Evolutionary conservation across 2,113 vertebrate species (phyloP).

Genomic region (Taxidea taxus): DNA sequence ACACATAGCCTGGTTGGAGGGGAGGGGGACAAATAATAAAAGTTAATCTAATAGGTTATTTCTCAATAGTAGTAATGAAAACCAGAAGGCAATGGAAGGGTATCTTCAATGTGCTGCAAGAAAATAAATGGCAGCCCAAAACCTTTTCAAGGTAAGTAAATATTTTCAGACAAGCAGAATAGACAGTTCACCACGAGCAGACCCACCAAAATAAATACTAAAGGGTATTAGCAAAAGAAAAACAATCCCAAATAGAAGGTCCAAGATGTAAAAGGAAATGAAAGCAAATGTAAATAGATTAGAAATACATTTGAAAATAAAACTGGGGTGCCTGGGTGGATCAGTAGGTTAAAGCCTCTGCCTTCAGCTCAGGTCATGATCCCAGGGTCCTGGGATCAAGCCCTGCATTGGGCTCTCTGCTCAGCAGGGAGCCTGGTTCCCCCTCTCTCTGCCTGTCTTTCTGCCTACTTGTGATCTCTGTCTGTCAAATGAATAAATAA

Average conservation of each 20-base stretch:
- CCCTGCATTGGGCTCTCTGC: no score
- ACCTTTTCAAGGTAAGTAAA: background rate
- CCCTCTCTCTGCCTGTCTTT: no score
- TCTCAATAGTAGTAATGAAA: background rate
- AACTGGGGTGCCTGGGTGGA: background rate
- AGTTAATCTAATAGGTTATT: background rate
- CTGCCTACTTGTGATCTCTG: no score
- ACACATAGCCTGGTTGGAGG: background rate
- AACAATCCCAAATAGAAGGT: background rate
- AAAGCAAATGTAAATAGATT: background rate
- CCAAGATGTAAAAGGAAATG: background rate
- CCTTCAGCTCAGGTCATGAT: no score
- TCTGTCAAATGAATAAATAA: no score
- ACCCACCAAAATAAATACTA: background rate
- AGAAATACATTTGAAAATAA: constrained; percentile 16
- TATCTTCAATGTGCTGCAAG: background rate
- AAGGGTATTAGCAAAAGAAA: background rate
- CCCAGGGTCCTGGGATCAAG: no score
- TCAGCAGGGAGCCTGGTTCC: no score
- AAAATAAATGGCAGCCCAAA: background rate
- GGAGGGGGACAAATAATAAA: background rate
- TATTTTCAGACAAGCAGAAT: background rate
- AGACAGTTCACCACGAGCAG: background rate
- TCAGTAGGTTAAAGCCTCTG: no score
- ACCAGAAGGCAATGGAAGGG: background rate